A percentile compares a stretch with the other conserved stretches of the same genome.
Conservation (phyloP, 2,797 vertebrate species). For the Botia almorhae region DNA sequence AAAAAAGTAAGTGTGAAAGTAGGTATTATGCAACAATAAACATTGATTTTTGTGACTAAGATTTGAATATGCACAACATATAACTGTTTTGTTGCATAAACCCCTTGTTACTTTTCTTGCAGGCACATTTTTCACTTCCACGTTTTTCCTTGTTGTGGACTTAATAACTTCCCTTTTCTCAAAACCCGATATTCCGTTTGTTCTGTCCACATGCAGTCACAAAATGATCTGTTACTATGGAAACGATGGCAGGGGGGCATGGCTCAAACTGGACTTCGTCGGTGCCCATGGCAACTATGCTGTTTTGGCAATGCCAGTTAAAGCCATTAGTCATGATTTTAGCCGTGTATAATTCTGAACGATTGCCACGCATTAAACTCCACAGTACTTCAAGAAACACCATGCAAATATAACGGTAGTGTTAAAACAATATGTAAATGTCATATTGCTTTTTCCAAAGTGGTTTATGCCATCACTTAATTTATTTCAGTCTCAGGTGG, state of each 20-base stretch:
- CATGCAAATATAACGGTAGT: not conserved
- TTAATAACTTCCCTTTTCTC: slow-evolving; percentile 31
- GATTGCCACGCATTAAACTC: not conserved
- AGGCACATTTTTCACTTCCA: slow-evolving; percentile 19
- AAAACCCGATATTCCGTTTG: slow-evolving; percentile 1
- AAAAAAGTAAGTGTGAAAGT: not conserved
- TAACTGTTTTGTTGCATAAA: not conserved
- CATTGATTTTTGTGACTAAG: not conserved
- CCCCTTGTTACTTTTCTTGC: not conserved
- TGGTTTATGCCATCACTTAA: not conserved
- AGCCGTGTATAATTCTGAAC: not conserved
- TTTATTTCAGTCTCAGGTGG: not conserved
- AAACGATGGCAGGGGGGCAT: slow-evolving; percentile 18
- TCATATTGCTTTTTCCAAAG: not conserved
- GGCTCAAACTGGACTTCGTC: not conserved
- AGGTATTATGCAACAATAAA: not conserved
- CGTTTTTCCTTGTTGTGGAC: slow-evolving; percentile 9
- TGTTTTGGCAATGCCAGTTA: not conserved
- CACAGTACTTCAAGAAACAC: not conserved
- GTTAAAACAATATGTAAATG: not conserved
- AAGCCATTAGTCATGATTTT: not conserved
- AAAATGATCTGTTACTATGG: not conserved
- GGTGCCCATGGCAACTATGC: slow-evolving; percentile 11
- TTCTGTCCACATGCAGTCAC: slow-evolving; percentile 1
- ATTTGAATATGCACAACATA: not conserved